Evolutionary conservation across 2,113 vertebrate species (phyloP).

Genomic region (Pandion haliaetus): DNA sequence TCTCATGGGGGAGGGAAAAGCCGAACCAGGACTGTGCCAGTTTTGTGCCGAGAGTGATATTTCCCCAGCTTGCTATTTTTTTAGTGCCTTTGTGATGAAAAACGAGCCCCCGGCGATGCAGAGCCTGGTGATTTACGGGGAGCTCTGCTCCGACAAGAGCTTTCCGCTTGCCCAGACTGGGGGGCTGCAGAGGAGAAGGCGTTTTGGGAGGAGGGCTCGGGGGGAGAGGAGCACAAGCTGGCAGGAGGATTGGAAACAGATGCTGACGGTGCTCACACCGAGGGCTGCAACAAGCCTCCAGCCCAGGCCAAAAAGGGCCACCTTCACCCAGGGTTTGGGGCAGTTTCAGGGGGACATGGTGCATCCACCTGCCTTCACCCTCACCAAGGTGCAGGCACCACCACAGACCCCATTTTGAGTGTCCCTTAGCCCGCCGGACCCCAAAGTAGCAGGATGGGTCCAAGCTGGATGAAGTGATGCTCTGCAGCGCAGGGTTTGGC

Average conservation of each 20-base stretch:
- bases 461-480: neutral
- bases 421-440: accelerated
- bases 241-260: constrained; percentile 81
- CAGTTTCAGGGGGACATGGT: accelerated
- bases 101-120: neutral
- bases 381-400: accelerated
- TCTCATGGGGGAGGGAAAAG: constrained; percentile 6
- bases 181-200: neutral
- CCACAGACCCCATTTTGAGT: neutral
- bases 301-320: neutral
- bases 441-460: neutral
- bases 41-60: neutral
- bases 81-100: neutral
- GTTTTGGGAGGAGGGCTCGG: neutral
- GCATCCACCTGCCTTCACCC: neutral
- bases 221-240: neutral
- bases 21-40: neutral
- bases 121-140: constrained; percentile 39
- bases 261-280: constrained; percentile 50
- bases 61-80: neutral
- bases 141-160: constrained; percentile 18
- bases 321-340: neutral
- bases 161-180: constrained; percentile 20
- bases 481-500: neutral
- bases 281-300: neutral